phyloP scores from a whole-genome alignment of 2,113 vertebrate species.

The Peucedramus taeniatus region DNA sequence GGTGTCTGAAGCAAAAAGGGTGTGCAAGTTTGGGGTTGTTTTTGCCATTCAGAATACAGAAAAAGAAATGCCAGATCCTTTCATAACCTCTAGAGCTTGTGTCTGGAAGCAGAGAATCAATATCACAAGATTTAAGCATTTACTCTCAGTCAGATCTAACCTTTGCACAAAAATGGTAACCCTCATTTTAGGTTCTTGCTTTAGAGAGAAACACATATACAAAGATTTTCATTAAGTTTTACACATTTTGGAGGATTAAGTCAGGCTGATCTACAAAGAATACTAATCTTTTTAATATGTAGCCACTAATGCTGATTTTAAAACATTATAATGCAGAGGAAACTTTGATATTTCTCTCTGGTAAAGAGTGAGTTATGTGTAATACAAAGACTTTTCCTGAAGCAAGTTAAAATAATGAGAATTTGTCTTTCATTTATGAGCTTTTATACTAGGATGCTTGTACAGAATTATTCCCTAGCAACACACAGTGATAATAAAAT shows the following conservation, averaged over 20 bases:
- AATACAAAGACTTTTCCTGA: not conserved
- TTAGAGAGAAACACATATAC: not conserved
- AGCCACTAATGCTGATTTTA: not conserved
- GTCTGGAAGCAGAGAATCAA: not conserved
- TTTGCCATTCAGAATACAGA: not conserved
- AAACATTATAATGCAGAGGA: not conserved
- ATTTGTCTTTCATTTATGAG: not conserved
- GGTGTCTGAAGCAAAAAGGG: not conserved
- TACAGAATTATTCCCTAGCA: not conserved
- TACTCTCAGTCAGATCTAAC: not conserved
- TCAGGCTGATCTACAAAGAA: not conserved
- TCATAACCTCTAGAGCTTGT: not conserved
- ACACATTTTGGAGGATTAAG: not conserved
- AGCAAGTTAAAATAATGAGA: not conserved
- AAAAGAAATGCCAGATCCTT: not conserved
- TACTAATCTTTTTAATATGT: not conserved
- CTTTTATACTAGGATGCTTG: not conserved
- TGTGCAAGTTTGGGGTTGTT: not conserved
- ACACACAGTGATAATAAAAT: not conserved
- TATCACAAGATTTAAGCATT: not conserved
- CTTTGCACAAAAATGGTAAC: not conserved
- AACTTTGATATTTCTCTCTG: not conserved
- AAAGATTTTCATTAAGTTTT: not conserved
- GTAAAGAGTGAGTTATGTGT: not conserved
- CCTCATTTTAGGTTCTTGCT: not conserved